phyloP scores from a whole-genome alignment of 2,113 vertebrate species.

The Mesocricetus auratus region DNA sequence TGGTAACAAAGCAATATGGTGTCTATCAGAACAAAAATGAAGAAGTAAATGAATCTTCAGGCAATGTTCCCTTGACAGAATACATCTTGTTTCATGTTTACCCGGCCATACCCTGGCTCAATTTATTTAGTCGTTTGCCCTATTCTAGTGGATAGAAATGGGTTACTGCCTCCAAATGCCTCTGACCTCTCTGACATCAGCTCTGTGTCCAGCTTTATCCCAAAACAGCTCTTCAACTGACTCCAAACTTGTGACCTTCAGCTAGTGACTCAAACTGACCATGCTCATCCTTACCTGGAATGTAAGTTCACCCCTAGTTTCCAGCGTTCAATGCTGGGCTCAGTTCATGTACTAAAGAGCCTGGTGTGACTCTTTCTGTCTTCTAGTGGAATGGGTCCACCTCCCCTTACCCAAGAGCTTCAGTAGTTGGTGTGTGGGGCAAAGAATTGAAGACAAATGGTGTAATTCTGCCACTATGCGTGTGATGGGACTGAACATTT shows the following conservation, averaged over 20 bases:
- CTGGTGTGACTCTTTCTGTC: background rate
- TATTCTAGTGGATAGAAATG: rapidly evolving
- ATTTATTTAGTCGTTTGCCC: rapidly evolving
- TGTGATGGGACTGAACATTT: rapidly evolving
- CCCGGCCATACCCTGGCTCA: rapidly evolving
- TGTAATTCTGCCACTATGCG: rapidly evolving
- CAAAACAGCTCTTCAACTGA: background rate
- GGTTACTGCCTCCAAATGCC: background rate
- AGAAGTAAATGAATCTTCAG: background rate
- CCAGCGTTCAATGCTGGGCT: background rate
- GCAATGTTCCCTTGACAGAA: background rate
- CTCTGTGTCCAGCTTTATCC: rapidly evolving
- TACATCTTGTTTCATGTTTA: background rate
- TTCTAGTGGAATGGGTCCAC: too few relatives aligned
- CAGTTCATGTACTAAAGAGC: background rate
- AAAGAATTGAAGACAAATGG: rapidly evolving
- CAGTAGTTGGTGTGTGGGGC: rapidly evolving
- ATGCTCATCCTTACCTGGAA: too few relatives aligned
- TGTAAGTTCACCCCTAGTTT: background rate
- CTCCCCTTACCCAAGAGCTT: rapidly evolving
- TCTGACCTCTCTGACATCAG: background rate
- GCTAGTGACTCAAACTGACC: background rate
- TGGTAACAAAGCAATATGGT: background rate
- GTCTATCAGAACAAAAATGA: background rate
- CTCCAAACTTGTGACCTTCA: too few relatives aligned